Conservation (phyloP, 2,888 invertebrate genomes). For the Auanema sp. region DNA sequence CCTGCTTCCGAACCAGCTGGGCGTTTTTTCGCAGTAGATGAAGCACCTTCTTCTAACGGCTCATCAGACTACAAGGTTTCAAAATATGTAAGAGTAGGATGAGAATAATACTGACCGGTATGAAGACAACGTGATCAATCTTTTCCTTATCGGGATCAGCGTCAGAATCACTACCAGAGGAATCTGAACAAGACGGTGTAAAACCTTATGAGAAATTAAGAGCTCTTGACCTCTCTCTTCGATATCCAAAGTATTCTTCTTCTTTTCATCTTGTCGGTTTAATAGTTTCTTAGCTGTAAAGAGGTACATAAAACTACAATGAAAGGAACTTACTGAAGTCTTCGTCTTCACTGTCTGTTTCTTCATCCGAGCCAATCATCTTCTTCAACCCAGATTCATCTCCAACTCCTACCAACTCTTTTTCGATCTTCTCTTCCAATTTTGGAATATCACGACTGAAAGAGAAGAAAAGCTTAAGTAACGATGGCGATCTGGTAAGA, state of each 20-base stretch:
- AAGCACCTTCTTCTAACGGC: slow-evolving; percentile 10
- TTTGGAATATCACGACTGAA: slow-evolving; percentile 57
- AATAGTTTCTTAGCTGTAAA: slow-evolving; percentile 41
- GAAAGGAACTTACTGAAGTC: slow-evolving; percentile 27
- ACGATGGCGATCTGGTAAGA: neutral
- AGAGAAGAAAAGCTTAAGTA: slow-evolving; percentile 11
- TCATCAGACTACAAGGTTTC: slow-evolving; percentile 1
- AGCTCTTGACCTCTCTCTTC: slow-evolving; percentile 32
- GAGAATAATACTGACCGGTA: slow-evolving; percentile 32
- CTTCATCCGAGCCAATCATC: slow-evolving; percentile 44
- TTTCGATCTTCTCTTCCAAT: slow-evolving; percentile 73
- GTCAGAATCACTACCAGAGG: slow-evolving; percentile 65
- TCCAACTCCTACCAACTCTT: slow-evolving; percentile 84
- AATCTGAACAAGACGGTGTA: slow-evolving; percentile 33
- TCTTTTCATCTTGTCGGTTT: slow-evolving; percentile 30
- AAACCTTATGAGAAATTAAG: neutral
- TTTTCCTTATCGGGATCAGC: slow-evolving; percentile 66
- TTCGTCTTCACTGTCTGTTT: slow-evolving; percentile 39
- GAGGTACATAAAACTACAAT: neutral
- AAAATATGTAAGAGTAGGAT: neutral
- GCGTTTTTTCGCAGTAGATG: slow-evolving; percentile 27
- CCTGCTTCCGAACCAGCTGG: slow-evolving; percentile 15
- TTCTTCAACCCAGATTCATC: slow-evolving; percentile 82
- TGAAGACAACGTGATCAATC: slow-evolving; percentile 58
- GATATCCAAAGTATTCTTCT: slow-evolving; percentile 33